Percentiles rank a stretch among this genome's conserved stretches.
These are phyloP conservation scores for Chrysomallon squamiferum DNA, from an alignment of 1,140 invertebrate genomes.

Conservation along the genomic window DNA sequence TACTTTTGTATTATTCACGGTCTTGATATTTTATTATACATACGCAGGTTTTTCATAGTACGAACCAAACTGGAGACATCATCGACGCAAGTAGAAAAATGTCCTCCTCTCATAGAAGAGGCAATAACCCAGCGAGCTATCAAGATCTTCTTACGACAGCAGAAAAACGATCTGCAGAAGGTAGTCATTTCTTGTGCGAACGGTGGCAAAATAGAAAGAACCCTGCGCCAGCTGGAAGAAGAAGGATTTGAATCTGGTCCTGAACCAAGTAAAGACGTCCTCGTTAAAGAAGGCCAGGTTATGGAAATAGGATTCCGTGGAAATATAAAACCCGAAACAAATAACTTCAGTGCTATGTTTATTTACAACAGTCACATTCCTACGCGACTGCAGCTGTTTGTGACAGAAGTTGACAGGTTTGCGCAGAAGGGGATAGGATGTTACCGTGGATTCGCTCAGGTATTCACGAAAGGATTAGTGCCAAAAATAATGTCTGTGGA, in stretches of 20 bases:
- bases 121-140: constrained; percentile 22
- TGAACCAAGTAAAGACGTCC: constrained; percentile 30
- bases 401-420: constrained; percentile 44
- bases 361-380: constrained; percentile 35
- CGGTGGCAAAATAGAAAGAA: constrained; percentile 14
- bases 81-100: constrained; percentile 19
- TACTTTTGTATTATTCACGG: too few species aligned
- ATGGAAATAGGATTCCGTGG: constrained; percentile 44
- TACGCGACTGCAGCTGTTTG: constrained; percentile 21
- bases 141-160: constrained; percentile 37
- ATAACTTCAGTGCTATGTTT: constrained; percentile 14
- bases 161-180: constrained; percentile 24
- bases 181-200: constrained; percentile 29
- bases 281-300: constrained; percentile 45
- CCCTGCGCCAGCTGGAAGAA: constrained; percentile 29
- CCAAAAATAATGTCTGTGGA: constrained; percentile 1
- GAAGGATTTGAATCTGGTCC: constrained; percentile 44
- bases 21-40: too few species aligned
- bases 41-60: constrained; percentile 31
- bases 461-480: constrained; percentile 29
- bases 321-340: constrained; percentile 27
- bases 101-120: constrained; percentile 18
- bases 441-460: constrained; percentile 50
- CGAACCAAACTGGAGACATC: constrained; percentile 26
- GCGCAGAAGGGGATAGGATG: constrained; percentile 49